Conservation (phyloP, 2,888 invertebrate species). For the Branchellion lobata region DNA sequence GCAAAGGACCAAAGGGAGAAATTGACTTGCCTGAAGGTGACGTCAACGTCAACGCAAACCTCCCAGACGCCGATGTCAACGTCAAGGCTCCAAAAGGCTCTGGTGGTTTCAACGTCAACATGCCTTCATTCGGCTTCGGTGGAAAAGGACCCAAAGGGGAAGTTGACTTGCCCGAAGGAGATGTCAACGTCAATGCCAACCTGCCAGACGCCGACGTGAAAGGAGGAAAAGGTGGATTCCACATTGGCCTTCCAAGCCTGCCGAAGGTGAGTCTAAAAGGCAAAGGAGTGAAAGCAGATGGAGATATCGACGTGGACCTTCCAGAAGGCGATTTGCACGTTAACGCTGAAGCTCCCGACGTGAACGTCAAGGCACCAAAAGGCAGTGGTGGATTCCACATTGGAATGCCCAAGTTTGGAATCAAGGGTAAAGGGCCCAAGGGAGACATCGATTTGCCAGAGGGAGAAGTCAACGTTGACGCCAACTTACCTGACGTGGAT, state of each 20-base stretch:
- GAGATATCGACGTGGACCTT: constrained; percentile 28
- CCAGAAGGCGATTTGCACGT: constrained; percentile 28
- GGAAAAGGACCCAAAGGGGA: constrained; percentile 23
- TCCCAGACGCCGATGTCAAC: constrained; percentile 32
- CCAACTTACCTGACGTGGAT: constrained; percentile 36
- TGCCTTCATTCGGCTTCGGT: constrained; percentile 11
- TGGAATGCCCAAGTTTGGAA: constrained; percentile 32
- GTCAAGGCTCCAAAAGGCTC: constrained; percentile 22
- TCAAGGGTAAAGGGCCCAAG: constrained; percentile 39
- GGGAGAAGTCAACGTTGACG: constrained; percentile 18
- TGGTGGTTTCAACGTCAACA: not conserved
- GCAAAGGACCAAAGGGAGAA: constrained; percentile 7
- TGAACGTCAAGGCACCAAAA: constrained; percentile 37
- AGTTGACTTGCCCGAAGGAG: constrained; percentile 37
- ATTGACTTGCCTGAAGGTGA: not conserved
- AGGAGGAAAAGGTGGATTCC: constrained; percentile 36
- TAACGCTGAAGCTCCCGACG: constrained; percentile 22
- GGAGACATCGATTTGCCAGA: constrained; percentile 36
- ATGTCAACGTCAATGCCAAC: constrained; percentile 28
- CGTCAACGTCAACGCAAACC: constrained; percentile 2
- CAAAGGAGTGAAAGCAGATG: not conserved
- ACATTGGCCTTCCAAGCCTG: constrained; percentile 31
- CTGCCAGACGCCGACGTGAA: constrained; percentile 42
- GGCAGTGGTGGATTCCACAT: constrained; percentile 38
- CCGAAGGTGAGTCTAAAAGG: constrained; percentile 10